Evolutionary conservation across 23 tunicate genomes (phyloP), one percentile per base, ranked within the genome.

Genomic region (Styela clava): DNA sequence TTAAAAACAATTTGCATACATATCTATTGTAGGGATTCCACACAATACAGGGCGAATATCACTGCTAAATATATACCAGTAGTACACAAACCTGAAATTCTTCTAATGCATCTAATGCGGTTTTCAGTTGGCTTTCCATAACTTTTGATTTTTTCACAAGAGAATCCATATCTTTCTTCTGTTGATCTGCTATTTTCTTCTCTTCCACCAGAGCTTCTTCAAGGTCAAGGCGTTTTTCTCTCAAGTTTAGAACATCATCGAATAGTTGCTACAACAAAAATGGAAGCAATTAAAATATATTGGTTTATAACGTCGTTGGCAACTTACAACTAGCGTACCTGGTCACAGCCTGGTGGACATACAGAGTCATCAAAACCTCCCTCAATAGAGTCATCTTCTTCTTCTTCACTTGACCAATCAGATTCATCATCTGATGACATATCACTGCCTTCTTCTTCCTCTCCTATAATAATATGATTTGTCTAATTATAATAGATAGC

Each of bases 31-130:
- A n/a, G n/a, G n/a, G n/a, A n/a, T n/a, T n/a, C n/a, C n/a, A n/a
- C n/a, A n/a, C n/a, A n/a, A n/a, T n/a, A n/a, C n/a, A n/a, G n/a
- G n/a, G n/a, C n/a, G n/a, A n/a, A n/a, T n/a, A n/a, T n/a, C n/a
- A n/a, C n/a, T n/a, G n/a, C n/a, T n/a, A n/a, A n/a, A n/a, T n/a
- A n/a, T n/a, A n/a, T n/a, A n/a, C n/a, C n/a, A n/a, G n/a, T n/a
- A n/a, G n/a, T n/a, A n/a, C n/a, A n/a, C n/a, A n/a, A n/a, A 89
- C 97, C 84, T 96, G 99, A 35, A 96, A 96, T 23, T 94, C 99
- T 63, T 96, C 97, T 26, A 88, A 74, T 44, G 86, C 99, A 25
- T 81, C 97, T 33, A 87, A 72, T 2, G 95, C 92, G 12, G 92
- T 84, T 64, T 96, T 96, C 65, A 96, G 78, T 64, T 96, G 99